Evolutionary conservation across 92 coral and sea anemone species (phyloP), one percentile per base, ranked within the genome.

Genomic region (Plumapathes pennacea): DNA sequence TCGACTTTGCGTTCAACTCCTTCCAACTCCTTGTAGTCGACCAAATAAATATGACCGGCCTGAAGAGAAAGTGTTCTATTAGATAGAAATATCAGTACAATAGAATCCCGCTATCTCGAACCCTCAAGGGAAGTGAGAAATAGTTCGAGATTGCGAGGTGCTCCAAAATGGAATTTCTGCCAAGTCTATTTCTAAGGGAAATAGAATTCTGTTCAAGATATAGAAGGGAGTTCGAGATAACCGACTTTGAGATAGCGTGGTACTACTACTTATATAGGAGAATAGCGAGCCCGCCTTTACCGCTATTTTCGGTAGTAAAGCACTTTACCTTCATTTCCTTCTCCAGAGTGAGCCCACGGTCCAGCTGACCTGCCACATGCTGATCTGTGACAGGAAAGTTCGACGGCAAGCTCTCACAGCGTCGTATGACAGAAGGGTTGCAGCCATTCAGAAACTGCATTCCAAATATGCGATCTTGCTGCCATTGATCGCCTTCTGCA

Each of bases 1-100:
- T 36, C 50, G 29, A 62, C 63, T 38, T 68, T 60, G 7, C 45
- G 71, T 37, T 47, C 54, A 14, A 78, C 63, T 14, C 65, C 69
- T 33, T 62, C 74, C 13, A 78, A 57, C n/a, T 22, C 53, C 67
- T 78, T 60, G 67, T 62, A 69, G 31, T 78, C 79, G 22, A 57
- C 80, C 46, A 78, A 47, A 39, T 78, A 78, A 40, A 78, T 62
- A 36, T 72, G 85, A 0, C 85, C 80, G 2, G 62, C 67, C 85
- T 78, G 51, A 18, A 26, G 10, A 9, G 10, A 3, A 4, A 12
- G n/a, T n/a, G n/a, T n/a, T n/a, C n/a, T n/a, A n/a, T n/a, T n/a
- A n/a, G n/a, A n/a, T n/a, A n/a, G n/a, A n/a, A n/a, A n/a, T n/a
- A n/a, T n/a, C n/a, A n/a, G n/a, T n/a, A n/a, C n/a, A n/a, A n/a